Conservation (phyloP, 2,797 vertebrate genomes). For the Vespertilio murinus region DNA sequence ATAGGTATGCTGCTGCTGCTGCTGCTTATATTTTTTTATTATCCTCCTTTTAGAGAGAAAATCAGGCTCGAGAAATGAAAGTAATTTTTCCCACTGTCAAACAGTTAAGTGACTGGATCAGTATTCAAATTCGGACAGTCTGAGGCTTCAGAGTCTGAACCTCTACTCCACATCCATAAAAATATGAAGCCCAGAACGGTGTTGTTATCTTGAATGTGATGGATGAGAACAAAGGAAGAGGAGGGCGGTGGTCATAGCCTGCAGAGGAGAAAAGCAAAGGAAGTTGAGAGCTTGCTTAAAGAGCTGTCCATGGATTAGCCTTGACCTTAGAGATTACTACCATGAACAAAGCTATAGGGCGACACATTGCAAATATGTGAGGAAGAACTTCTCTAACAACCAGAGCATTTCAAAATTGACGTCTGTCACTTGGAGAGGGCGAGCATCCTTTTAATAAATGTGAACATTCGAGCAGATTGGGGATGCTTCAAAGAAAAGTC, state of each 20-base stretch:
- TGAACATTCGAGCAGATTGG: background rate
- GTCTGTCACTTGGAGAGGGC: background rate
- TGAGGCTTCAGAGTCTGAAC: background rate
- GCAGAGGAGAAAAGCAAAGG: background rate
- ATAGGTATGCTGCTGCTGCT: background rate
- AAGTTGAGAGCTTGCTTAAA: background rate
- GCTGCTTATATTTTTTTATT: too few species aligned
- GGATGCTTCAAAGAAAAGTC: conserved; percentile 9
- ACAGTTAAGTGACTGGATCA: background rate
- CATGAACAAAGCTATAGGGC: background rate
- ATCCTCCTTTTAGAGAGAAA: background rate
- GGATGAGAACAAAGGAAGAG: background rate
- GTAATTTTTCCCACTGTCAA: background rate
- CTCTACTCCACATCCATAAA: background rate
- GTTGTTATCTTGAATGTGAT: background rate
- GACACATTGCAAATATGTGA: background rate
- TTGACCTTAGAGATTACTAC: background rate
- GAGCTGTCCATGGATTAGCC: background rate
- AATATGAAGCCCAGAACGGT: background rate
- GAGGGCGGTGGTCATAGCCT: background rate
- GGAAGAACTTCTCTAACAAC: background rate
- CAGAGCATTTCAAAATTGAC: background rate
- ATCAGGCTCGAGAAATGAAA: background rate
- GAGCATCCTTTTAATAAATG: background rate
- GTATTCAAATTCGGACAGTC: background rate